Percentiles rank a stretch among this genome's conserved stretches.
Evolutionary conservation across 2,113 vertebrate genomes (phyloP).

Genomic region (Ellobius talpinus): DNA sequence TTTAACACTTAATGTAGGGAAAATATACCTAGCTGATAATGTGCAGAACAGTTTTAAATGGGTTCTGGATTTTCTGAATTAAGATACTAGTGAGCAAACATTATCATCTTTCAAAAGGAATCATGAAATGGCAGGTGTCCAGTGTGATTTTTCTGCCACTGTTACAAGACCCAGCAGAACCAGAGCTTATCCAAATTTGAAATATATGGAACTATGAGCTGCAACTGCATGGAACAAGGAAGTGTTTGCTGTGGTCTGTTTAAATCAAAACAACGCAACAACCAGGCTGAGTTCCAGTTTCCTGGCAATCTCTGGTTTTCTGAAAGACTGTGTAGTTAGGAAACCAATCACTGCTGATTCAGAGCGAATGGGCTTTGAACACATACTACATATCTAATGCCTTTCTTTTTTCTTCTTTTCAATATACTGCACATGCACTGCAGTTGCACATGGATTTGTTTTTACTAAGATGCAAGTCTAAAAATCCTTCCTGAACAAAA

Average conservation of each 20-base stretch:
- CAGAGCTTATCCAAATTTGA: conserved; percentile 47
- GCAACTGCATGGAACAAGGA: conserved; percentile 43
- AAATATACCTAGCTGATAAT: neutral
- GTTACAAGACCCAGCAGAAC: conserved; percentile 54
- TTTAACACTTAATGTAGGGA: conserved; percentile 39
- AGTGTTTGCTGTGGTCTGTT: conserved; percentile 48
- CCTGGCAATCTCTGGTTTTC: conserved; percentile 64
- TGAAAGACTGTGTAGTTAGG: conserved; percentile 72
- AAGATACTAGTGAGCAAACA: conserved; percentile 10
- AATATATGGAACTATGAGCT: conserved; percentile 50
- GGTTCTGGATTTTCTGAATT: conserved; percentile 58
- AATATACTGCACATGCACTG: conserved; percentile 47
- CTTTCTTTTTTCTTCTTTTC: conserved; percentile 33
- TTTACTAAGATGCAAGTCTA: conserved; percentile 74
- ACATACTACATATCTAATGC: conserved; percentile 66
- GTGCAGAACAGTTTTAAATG: conserved; percentile 19
- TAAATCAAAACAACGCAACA: conserved; percentile 73
- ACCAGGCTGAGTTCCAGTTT: conserved; percentile 62
- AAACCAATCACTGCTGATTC: conserved; percentile 76
- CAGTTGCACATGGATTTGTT: conserved; percentile 66
- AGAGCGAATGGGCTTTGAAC: conserved; percentile 68
- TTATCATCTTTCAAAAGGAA: conserved; percentile 40
- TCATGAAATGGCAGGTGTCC: neutral
- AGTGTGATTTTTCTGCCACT: conserved; percentile 57
- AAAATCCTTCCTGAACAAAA: conserved; percentile 77